phyloP scores from a whole-genome alignment of 2,888 invertebrate species.

The Macaria liturata region DNA sequence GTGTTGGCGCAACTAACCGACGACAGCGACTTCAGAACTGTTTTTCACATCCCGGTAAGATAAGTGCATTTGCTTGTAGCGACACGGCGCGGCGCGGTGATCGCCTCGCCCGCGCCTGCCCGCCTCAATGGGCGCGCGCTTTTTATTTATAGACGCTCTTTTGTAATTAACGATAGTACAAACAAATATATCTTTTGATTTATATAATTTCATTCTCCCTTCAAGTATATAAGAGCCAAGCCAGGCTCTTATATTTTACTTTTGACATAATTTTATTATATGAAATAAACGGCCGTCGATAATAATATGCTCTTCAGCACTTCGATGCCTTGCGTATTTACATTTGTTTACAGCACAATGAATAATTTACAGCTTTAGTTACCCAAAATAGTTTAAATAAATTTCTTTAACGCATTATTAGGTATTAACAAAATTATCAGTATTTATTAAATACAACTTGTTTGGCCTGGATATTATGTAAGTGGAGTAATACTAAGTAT shows the following conservation, averaged over 20 bases:
- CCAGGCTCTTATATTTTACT: conserved; percentile 40
- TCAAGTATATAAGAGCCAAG: conserved; percentile 12
- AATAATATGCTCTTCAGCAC: not conserved
- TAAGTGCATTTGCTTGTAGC: conserved; percentile 84
- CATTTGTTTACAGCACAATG: too few species aligned
- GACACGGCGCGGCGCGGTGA: conserved; percentile 74
- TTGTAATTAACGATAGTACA: conserved; percentile 79
- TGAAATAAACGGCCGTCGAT: conserved; percentile 19
- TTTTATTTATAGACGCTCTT: conserved; percentile 80
- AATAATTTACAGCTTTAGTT: too few species aligned
- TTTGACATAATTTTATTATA: conserved; percentile 18
- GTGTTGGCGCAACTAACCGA: conserved; percentile 75
- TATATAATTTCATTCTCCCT: conserved; percentile 64
- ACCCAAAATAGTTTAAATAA: too few species aligned
- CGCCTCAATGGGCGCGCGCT: conserved; percentile 71
- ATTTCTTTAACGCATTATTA: too few species aligned
- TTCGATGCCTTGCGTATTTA: too few species aligned
- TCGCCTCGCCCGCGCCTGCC: conserved; percentile 64
- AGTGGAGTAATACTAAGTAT: too few species aligned
- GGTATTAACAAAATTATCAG: too few species aligned
- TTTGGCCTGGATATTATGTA: too few species aligned
- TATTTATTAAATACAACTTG: too few species aligned
- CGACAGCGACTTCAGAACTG: conserved; percentile 70
- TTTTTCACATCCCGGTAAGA: conserved; percentile 79
- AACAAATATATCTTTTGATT: conserved; percentile 74